Conservation (phyloP, 2,113 vertebrate genomes). For the Manacus vitellinus region DNA sequence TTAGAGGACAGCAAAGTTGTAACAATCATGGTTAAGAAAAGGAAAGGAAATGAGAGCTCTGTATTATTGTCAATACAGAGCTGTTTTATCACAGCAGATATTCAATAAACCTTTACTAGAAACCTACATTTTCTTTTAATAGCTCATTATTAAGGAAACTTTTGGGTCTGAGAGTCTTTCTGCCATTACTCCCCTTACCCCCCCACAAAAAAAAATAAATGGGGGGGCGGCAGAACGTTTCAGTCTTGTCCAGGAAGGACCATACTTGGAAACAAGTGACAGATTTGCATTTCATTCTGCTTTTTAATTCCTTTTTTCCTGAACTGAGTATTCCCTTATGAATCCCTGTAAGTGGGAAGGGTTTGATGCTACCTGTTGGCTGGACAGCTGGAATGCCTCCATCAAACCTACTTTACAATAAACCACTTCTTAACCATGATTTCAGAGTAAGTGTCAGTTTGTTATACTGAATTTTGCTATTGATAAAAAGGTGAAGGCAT, state of each 20-base stretch:
- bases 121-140: neutral
- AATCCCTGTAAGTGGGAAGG: neutral
- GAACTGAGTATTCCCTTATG: neutral
- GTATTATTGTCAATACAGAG: neutral
- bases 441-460: neutral
- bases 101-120: neutral
- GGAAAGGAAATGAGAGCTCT: neutral
- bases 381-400: neutral
- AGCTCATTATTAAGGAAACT: neutral
- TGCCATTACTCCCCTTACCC: fast-evolving
- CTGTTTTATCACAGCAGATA: neutral
- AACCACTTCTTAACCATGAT: neutral
- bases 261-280: neutral
- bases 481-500: neutral
- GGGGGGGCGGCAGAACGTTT: neutral
- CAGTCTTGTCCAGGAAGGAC: neutral
- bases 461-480: neutral
- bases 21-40: neutral
- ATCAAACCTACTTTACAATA: neutral
- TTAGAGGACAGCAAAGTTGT: neutral
- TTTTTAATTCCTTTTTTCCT: neutral
- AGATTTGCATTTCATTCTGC: neutral
- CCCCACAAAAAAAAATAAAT: fast-evolving
- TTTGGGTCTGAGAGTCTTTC: neutral
- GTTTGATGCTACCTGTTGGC: neutral